Evolutionary conservation across 2,888 invertebrate genomes (phyloP).

Genomic region (Drosophila macrothrix): DNA sequence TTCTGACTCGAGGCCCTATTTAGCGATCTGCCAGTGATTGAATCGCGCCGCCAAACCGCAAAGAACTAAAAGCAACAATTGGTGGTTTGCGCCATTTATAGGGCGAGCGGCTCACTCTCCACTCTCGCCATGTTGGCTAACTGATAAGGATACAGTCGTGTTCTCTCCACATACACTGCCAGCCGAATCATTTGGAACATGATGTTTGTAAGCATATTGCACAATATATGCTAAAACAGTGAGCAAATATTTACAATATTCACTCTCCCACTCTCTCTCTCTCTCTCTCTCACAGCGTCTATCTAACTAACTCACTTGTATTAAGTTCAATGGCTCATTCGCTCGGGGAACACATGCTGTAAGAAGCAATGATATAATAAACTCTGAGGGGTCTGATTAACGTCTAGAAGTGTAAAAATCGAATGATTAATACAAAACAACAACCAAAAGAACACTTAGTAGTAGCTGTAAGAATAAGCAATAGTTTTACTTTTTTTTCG

Average conservation of each 20-base stretch:
- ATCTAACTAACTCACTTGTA: slow-evolving; percentile 12
- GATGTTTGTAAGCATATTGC: slow-evolving; percentile 31
- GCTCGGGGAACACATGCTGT: slow-evolving; percentile 27
- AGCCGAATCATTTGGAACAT: slow-evolving; percentile 3
- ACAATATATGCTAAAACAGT: slow-evolving; percentile 39
- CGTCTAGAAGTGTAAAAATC: too few species aligned
- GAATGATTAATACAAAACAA: not conserved
- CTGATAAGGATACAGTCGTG: slow-evolving; percentile 71
- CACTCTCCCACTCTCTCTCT: slow-evolving; percentile 17
- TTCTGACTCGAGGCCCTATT: slow-evolving; percentile 5
- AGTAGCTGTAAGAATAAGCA: not conserved
- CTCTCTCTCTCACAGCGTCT: slow-evolving; percentile 8
- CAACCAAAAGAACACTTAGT: not conserved
- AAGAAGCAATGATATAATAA: slow-evolving; percentile 3
- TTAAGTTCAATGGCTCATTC: slow-evolving; percentile 56
- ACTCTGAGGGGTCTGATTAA: not conserved
- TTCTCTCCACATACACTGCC: not conserved
- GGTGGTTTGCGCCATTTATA: slow-evolving; percentile 72
- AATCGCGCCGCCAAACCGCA: slow-evolving; percentile 60
- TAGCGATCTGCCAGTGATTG: slow-evolving; percentile 39
- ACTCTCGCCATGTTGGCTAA: slow-evolving; percentile 24
- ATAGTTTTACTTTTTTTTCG: too few species aligned
- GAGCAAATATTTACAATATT: slow-evolving; percentile 15
- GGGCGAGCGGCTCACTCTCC: slow-evolving; percentile 28
- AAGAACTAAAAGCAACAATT: slow-evolving; percentile 70